Conservation (phyloP, 2,888 invertebrate genomes). For the Ormyrus thymus region DNA sequence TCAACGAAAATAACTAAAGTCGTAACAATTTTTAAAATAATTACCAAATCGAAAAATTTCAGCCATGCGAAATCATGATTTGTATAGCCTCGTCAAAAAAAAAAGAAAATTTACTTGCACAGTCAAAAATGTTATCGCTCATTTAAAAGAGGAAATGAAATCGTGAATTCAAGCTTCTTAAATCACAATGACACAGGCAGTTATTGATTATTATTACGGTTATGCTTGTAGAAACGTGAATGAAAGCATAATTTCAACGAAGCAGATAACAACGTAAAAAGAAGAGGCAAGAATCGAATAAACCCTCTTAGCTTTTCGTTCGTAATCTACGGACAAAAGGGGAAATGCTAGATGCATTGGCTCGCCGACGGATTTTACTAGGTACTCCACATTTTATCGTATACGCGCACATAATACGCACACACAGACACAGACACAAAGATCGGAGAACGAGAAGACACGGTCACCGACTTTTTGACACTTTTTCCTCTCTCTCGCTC, state of each 20-base stretch:
- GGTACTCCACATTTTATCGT: not conserved
- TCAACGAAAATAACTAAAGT: no score
- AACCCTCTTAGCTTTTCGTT: constrained; percentile 3
- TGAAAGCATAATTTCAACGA: not conserved
- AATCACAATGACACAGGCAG: no score
- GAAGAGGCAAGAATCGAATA: constrained; percentile 4
- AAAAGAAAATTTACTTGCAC: no score
- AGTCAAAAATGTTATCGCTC: no score
- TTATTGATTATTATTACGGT: not conserved
- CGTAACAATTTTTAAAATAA: no score
- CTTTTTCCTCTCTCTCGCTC: constrained; percentile 25
- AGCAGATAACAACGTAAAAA: not conserved
- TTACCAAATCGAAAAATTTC: no score
- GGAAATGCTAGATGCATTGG: constrained; percentile 24
- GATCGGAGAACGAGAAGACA: constrained; percentile 52
- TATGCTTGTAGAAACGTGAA: not conserved
- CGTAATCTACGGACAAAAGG: constrained; percentile 7
- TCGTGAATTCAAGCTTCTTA: no score
- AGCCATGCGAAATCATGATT: no score
- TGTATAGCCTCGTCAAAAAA: no score
- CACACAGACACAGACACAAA: constrained; percentile 22
- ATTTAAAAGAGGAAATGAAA: no score
- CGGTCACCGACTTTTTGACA: constrained; percentile 37
- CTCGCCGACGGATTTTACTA: constrained; percentile 37
- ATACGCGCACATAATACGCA: constrained; percentile 11